These are phyloP conservation scores for Podarcis muralis DNA, from an alignment of 2,113 vertebrate species.

Conservation along the genomic window DNA sequence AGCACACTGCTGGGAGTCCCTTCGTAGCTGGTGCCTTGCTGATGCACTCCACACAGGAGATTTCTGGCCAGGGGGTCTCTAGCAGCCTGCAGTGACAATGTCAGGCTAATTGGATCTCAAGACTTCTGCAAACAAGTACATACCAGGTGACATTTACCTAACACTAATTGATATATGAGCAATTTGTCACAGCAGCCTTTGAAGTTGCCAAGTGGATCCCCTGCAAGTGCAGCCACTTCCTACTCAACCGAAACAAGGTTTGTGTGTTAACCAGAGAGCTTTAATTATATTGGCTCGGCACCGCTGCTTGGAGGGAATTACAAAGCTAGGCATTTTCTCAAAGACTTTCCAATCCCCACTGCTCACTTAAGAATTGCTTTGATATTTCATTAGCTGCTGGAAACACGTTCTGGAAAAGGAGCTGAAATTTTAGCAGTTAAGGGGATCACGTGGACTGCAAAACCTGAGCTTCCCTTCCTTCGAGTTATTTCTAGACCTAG, in stretches of 20 bases:
- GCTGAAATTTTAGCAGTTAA: rapidly evolving
- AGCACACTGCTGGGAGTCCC: neutral
- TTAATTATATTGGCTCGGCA: constrained; percentile 29
- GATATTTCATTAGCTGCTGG: neutral
- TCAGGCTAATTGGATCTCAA: constrained; percentile 1
- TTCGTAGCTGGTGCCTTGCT: neutral
- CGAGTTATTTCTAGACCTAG: neutral
- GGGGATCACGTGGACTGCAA: rapidly evolving
- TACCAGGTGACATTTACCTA: constrained; percentile 57
- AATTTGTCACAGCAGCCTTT: constrained; percentile 56
- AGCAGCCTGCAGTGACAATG: neutral
- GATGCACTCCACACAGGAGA: neutral
- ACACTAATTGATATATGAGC: constrained; percentile 58
- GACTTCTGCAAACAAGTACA: constrained; percentile 42
- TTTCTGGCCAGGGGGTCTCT: rapidly evolving
- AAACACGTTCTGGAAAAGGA: neutral
- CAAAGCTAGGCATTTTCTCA: constrained; percentile 19
- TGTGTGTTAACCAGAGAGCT: constrained; percentile 52
- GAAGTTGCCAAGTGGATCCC: constrained; percentile 45
- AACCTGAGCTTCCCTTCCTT: neutral
- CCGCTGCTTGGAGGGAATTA: neutral
- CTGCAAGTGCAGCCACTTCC: constrained; percentile 40
- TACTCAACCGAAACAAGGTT: constrained; percentile 46
- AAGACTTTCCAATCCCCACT: constrained; percentile 37
- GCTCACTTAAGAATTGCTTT: neutral